Base-by-base conservation (phyloP, 2,797 vertebrate genomes). In the Synaphobranchus kaupii region DNA sequence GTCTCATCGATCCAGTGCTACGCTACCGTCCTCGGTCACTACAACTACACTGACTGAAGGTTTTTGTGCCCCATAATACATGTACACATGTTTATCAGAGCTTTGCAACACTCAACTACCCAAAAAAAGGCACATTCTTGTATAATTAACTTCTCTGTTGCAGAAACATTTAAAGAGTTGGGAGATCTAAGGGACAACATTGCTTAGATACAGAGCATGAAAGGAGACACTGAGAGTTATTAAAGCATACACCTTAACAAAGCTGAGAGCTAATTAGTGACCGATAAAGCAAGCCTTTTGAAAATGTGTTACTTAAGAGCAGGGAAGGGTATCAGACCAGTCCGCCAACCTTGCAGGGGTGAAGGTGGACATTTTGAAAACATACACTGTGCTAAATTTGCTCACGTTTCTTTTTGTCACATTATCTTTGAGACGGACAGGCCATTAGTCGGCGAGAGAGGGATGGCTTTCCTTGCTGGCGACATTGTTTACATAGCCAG, bases 401-500 rank as follows among this genome's bases (percentile, higher is more conserved):
- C 34, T 81, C 87, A 22, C 31, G 5, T 68, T 15, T 10, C 85
- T 25, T 66, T n/a, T 10, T 48, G 76, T 13, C 12, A 56, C 15
- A 39, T 90, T 83, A 66, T 83, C 86, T 44, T 85, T 12, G 83
- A 78, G 48, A 48, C 15, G 54, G 63, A 80, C 17, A 44, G 66
- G 68, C 66, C 76, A n/a, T 85, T 81, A 56, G 47, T 28, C 25
- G 31, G 81, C 4, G 50, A 54, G 81, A 28, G 81, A 83, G 50
- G 48, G 20, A 10, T 17, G 44, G 10, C 31, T 80, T 80, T 54
- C 52, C 25, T 56, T 20, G 78, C 39, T 63, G 54, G 56, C 86
- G 86, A 90, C 87, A 90, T 87, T 89, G 87, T 91, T 91, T 88
- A 85, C 31, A 73, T 86, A 9, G 86, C 87, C 84, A 47, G 66